A percentile compares a stretch with the other conserved stretches of the same genome.
These are phyloP conservation scores for Oegoconia quadripuncta DNA, from an alignment of 2,888 invertebrate genomes.

Conservation along the genomic window DNA sequence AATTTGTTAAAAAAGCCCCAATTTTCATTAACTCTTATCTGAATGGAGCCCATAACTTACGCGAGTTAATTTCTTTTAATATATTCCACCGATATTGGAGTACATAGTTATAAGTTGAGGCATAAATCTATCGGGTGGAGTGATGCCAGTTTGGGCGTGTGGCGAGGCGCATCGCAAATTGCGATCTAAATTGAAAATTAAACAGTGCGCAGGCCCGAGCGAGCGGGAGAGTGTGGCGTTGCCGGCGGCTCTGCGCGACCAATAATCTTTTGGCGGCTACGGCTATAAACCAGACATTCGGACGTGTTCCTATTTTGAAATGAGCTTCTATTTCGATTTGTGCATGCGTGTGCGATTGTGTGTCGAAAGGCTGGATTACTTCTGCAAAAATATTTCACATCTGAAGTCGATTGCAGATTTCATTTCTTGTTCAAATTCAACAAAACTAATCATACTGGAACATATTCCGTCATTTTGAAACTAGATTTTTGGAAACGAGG, in stretches of 20 bases:
- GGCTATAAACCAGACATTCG: constrained; percentile 13
- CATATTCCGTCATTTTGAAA: too few relatives aligned
- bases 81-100: constrained; percentile 53
- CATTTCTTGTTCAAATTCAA: too few relatives aligned
- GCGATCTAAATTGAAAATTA: constrained; percentile 81
- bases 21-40: constrained; percentile 72
- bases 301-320: constrained; percentile 36
- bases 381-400: background rate
- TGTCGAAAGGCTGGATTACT: constrained; percentile 1
- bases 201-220: constrained; percentile 53
- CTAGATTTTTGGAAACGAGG: too few relatives aligned
- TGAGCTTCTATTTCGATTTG: constrained; percentile 25
- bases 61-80: constrained; percentile 72
- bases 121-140: constrained; percentile 72
- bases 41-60: constrained; percentile 62
- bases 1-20: constrained; percentile 66
- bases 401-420: too few relatives aligned
- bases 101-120: constrained; percentile 36
- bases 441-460: too few relatives aligned
- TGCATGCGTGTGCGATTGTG: constrained; percentile 13
- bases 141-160: constrained; percentile 73
- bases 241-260: constrained; percentile 16
- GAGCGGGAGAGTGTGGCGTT: constrained; percentile 19
- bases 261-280: constrained; percentile 26
- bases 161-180: constrained; percentile 73